phyloP scores from a whole-genome alignment of 2,888 invertebrate species.

The Ophion ellenae region DNA sequence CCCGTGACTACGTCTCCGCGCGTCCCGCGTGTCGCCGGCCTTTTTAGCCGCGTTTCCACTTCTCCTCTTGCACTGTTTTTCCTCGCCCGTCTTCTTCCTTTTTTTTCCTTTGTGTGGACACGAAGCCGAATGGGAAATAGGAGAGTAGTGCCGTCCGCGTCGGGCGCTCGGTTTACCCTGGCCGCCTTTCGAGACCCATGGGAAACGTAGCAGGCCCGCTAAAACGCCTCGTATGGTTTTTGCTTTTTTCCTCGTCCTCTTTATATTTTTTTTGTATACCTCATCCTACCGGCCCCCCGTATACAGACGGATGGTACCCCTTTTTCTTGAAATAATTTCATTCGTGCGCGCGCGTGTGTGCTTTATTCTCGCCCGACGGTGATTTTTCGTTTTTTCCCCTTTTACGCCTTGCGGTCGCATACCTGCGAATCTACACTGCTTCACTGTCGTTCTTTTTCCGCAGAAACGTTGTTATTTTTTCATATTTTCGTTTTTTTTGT shows the following conservation, averaged over 20 bases:
- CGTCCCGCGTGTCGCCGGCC: too few species aligned
- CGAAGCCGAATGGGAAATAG: slow-evolving; percentile 50
- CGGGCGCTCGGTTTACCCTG: slow-evolving; percentile 59
- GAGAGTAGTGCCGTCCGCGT: slow-evolving; percentile 26
- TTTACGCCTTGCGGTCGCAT: neutral
- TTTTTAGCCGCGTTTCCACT: slow-evolving; percentile 32
- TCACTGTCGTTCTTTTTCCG: neutral
- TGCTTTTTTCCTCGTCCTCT: neutral
- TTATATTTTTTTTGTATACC: neutral
- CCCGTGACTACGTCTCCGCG: slow-evolving; percentile 64
- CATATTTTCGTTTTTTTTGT: too few species aligned
- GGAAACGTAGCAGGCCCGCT: slow-evolving; percentile 44
- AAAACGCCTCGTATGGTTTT: slow-evolving; percentile 45
- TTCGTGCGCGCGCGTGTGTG: slow-evolving; percentile 32
- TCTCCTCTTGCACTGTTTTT: slow-evolving; percentile 27
- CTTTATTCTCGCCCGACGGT: slow-evolving; percentile 40
- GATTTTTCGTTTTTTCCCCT: slow-evolving; percentile 13
- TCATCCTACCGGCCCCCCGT: slow-evolving; percentile 22
- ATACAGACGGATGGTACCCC: slow-evolving; percentile 1
- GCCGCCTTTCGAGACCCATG: slow-evolving; percentile 36
- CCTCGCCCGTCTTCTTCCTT: slow-evolving; percentile 17
- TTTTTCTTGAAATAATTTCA: slow-evolving; percentile 49
- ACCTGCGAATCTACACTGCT: slow-evolving; percentile 4
- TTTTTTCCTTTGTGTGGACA: slow-evolving; percentile 18
- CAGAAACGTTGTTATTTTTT: neutral